These are phyloP conservation scores for Scolanthus callimorphus DNA, from an alignment of 92 coral and sea anemone genomes.

Conservation along the genomic window DNA sequence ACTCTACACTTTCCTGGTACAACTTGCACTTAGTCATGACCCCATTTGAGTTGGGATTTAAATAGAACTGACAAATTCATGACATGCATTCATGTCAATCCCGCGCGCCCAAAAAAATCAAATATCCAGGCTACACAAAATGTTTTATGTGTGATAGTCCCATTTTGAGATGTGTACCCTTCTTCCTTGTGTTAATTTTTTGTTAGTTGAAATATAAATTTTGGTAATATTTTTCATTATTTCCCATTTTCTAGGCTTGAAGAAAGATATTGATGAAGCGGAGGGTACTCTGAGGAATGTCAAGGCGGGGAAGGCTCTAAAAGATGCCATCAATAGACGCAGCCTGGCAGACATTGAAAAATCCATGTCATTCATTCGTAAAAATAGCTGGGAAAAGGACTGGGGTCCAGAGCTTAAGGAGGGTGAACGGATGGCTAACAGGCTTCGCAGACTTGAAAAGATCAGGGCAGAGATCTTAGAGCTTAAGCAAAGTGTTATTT, in stretches of 20 bases:
- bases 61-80: too few relatives aligned
- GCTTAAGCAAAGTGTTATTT: constrained; percentile 92
- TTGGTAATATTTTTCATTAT: too few relatives aligned
- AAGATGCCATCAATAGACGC: constrained; percentile 75
- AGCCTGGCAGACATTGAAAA: constrained; percentile 80
- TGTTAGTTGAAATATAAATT: too few relatives aligned
- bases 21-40: too few relatives aligned
- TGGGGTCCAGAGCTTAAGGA: constrained; percentile 90
- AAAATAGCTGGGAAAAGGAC: constrained; percentile 78
- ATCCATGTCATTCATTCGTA: constrained; percentile 71
- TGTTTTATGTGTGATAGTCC: too few relatives aligned
- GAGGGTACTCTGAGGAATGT: constrained; percentile 82
- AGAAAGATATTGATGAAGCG: constrained; percentile 83
- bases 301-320: constrained; percentile 82
- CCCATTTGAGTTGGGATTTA: too few relatives aligned
- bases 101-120: too few relatives aligned
- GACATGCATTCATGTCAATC: too few relatives aligned
- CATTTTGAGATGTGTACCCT: too few relatives aligned
- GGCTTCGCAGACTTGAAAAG: constrained; percentile 86
- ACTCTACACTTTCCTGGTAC: too few relatives aligned
- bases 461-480: constrained; percentile 89
- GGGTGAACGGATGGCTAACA: constrained; percentile 81
- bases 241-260: constrained; percentile 54
- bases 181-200: too few relatives aligned
- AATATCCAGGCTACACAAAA: too few relatives aligned